Evolutionary conservation across 1,140 invertebrate genomes (phyloP).

Genomic region (Drosophila ambigua): DNA sequence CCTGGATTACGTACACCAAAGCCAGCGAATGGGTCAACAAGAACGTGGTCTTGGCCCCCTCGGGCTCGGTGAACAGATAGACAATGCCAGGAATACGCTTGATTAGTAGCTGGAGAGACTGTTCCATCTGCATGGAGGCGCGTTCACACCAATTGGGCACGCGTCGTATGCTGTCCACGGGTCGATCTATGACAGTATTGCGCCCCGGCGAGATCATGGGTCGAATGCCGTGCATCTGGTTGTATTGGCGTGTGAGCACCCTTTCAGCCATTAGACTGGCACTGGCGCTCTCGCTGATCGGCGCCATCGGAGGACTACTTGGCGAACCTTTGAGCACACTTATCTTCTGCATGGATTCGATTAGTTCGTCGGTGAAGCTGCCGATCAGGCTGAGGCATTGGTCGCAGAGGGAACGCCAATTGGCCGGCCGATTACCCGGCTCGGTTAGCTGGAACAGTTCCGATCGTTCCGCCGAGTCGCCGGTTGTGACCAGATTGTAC

Average conservation of each 20-base stretch:
- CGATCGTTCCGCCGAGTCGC: constrained; percentile 83
- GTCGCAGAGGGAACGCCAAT: constrained; percentile 89
- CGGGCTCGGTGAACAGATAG: constrained; percentile 89
- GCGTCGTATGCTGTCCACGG: constrained; percentile 32
- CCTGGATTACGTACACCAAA: constrained; percentile 89
- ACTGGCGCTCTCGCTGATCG: constrained; percentile 32
- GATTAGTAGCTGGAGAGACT: constrained; percentile 66
- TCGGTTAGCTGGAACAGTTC: constrained; percentile 89
- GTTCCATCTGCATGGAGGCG: constrained; percentile 79
- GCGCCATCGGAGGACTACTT: constrained; percentile 26
- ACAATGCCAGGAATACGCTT: constrained; percentile 87
- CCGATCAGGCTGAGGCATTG: constrained; percentile 86
- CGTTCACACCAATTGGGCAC: constrained; percentile 81
- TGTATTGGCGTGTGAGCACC: constrained; percentile 75
- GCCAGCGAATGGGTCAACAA: constrained; percentile 87
- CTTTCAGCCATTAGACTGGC: constrained; percentile 60
- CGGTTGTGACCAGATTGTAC: constrained; percentile 76
- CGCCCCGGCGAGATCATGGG: constrained; percentile 33
- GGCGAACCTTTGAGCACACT: constrained; percentile 43
- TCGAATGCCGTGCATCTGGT: constrained; percentile 84
- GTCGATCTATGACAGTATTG: not conserved
- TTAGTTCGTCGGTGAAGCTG: constrained; percentile 87
- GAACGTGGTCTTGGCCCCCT: constrained; percentile 87
- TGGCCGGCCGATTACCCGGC: constrained; percentile 89
- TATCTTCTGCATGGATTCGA: constrained; percentile 85